A percentile compares a stretch with the other conserved stretches of the same genome.
phyloP scores from a whole-genome alignment of 2,797 vertebrate genomes.

The Potorous gilbertii region DNA sequence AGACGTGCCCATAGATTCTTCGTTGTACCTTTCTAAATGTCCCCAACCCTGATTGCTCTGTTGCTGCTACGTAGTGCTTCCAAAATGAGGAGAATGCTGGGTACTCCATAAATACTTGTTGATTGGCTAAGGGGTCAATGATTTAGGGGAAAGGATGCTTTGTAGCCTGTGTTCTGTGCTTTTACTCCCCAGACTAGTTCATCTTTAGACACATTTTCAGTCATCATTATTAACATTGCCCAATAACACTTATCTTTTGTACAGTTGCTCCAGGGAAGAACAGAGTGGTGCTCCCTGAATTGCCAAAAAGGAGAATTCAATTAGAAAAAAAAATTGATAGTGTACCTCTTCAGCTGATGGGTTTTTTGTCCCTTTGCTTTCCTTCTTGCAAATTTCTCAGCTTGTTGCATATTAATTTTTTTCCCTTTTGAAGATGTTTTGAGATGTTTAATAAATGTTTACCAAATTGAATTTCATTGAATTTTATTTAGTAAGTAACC shows the following conservation, averaged over 20 bases:
- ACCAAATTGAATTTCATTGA: background rate
- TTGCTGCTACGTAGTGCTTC: background rate
- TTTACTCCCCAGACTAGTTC: background rate
- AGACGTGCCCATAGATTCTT: background rate
- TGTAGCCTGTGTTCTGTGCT: constrained; percentile 16
- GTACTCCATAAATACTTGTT: background rate
- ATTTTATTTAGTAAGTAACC: constrained; percentile 44
- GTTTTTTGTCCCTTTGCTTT: constrained; percentile 11
- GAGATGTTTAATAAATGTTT: background rate
- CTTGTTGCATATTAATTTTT: background rate
- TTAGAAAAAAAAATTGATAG: background rate
- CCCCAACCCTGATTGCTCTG: background rate
- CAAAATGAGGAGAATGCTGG: background rate
- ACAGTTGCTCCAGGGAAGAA: constrained; percentile 32
- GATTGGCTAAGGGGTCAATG: constrained; percentile 28
- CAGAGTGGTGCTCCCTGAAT: background rate
- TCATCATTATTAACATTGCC: background rate
- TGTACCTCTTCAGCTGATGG: background rate
- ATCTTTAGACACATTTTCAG: background rate
- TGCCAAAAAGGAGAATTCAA: constrained; percentile 8
- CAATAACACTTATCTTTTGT: background rate
- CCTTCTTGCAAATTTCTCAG: constrained; percentile 17
- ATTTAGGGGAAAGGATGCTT: background rate
- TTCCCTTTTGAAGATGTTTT: constrained; percentile 1
- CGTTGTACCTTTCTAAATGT: background rate